phyloP scores from a whole-genome alignment of 2,797 vertebrate species.

The Threskiornis aethiopicus region DNA sequence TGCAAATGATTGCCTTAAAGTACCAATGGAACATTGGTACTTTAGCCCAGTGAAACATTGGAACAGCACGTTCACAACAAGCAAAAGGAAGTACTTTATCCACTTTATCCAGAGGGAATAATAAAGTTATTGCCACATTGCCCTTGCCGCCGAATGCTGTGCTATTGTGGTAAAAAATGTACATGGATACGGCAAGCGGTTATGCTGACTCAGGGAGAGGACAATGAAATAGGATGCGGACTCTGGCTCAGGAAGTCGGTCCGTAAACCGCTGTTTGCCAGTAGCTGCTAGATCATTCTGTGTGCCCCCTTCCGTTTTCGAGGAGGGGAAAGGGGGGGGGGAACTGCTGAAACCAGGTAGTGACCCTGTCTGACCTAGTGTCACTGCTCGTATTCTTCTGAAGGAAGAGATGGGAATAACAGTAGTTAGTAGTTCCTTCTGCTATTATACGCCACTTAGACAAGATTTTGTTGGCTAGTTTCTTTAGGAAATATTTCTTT shows the following conservation, averaged over 20 bases:
- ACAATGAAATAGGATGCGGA: background rate
- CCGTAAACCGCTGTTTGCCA: background rate
- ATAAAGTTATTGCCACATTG: background rate
- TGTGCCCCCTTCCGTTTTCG: rapidly evolving
- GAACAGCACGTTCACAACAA: background rate
- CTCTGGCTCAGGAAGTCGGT: background rate
- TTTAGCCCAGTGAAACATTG: background rate
- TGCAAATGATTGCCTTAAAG: background rate
- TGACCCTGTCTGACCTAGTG: background rate
- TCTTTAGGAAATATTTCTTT: background rate
- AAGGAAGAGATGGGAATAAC: background rate
- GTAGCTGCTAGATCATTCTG: background rate
- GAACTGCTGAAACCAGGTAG: background rate
- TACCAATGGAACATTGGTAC: background rate
- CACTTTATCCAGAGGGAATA: background rate
- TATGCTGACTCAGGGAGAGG: background rate
- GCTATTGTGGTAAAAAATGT: background rate
- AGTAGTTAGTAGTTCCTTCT: background rate
- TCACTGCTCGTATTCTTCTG: background rate
- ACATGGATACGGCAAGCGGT: rapidly evolving
- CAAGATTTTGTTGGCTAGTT: background rate
- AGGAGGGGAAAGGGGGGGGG: background rate
- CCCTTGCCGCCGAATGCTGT: background rate
- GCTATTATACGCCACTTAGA: background rate
- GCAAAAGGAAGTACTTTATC: background rate